A percentile compares a stretch with the other conserved stretches of the same genome.
phyloP scores from a whole-genome alignment of 2,888 invertebrate species.

The Flexamia atlantica region DNA sequence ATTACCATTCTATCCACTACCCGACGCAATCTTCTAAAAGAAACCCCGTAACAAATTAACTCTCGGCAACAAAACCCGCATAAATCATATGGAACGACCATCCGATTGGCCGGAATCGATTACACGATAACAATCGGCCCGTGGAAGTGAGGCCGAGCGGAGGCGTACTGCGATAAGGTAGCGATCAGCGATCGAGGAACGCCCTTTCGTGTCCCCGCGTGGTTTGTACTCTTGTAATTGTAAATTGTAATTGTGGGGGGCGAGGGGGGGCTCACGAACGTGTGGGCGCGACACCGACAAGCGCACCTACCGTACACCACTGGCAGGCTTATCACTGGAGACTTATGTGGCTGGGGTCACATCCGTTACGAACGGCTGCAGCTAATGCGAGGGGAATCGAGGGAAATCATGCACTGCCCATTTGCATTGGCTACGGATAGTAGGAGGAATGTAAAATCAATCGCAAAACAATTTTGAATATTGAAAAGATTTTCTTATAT shows the following conservation, averaged over 20 bases:
- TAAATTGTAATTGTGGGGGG: conserved; percentile 30
- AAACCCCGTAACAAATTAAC: background rate
- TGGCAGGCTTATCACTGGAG: background rate
- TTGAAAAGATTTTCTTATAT: too few relatives aligned
- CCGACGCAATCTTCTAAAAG: background rate
- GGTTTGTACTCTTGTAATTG: conserved; percentile 42
- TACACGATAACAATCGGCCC: background rate
- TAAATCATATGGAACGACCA: background rate
- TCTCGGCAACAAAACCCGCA: background rate
- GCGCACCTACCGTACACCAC: background rate
- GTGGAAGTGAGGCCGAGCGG: conserved; percentile 7
- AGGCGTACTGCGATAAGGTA: conserved; percentile 3
- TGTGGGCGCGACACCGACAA: background rate
- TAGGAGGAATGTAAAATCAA: too few relatives aligned
- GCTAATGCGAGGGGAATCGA: background rate
- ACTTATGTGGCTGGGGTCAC: conserved; percentile 8
- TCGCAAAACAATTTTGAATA: too few relatives aligned
- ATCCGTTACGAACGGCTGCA: too few relatives aligned
- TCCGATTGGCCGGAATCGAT: conserved; percentile 20
- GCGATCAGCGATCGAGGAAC: conserved; percentile 41
- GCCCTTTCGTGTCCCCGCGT: conserved; percentile 50
- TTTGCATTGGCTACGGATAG: too few relatives aligned
- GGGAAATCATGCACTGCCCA: too few relatives aligned
- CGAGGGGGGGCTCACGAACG: background rate
- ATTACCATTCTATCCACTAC: background rate